Conservation (phyloP, 2,888 invertebrate species). For the Leptinotarsa haldemani region DNA sequence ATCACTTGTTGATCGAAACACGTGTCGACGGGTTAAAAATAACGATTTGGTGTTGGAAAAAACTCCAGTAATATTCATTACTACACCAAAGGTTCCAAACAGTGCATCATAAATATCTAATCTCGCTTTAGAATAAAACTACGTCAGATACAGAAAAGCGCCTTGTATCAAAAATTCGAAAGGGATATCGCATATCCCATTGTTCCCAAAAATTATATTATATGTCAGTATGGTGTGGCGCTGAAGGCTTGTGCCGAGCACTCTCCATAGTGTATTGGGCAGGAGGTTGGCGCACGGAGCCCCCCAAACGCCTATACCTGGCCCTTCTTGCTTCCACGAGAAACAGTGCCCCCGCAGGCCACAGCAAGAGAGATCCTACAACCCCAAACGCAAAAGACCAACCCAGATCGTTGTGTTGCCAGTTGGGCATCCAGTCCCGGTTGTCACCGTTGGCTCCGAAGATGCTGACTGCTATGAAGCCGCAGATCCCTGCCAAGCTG, state of each 20-base stretch:
- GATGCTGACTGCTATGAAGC: slow-evolving; percentile 84
- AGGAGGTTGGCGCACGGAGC: slow-evolving; percentile 71
- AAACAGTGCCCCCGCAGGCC: slow-evolving; percentile 83
- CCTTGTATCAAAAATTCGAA: neutral
- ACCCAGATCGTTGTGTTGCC: slow-evolving; percentile 94
- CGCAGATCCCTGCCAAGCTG: slow-evolving; percentile 80
- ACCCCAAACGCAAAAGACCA: slow-evolving; percentile 93
- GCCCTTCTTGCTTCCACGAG: slow-evolving; percentile 85
- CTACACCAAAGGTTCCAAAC: no score
- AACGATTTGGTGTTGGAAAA: no score
- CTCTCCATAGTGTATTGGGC: slow-evolving; percentile 76
- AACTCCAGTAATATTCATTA: no score
- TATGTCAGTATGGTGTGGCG: slow-evolving; percentile 76
- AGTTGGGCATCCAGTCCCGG: slow-evolving; percentile 95
- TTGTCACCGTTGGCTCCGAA: slow-evolving; percentile 93
- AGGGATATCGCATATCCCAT: no score
- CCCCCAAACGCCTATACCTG: slow-evolving; percentile 78
- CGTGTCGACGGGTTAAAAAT: no score
- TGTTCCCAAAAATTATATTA: slow-evolving; percentile 55
- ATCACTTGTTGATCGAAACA: no score
- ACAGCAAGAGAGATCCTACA: slow-evolving; percentile 79
- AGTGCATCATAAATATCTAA: neutral
- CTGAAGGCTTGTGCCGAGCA: slow-evolving; percentile 57
- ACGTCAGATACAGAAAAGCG: neutral
- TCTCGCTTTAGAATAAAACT: neutral